Base-by-base conservation (phyloP, 2,888 invertebrate species). In the Hylaea fasciaria region DNA sequence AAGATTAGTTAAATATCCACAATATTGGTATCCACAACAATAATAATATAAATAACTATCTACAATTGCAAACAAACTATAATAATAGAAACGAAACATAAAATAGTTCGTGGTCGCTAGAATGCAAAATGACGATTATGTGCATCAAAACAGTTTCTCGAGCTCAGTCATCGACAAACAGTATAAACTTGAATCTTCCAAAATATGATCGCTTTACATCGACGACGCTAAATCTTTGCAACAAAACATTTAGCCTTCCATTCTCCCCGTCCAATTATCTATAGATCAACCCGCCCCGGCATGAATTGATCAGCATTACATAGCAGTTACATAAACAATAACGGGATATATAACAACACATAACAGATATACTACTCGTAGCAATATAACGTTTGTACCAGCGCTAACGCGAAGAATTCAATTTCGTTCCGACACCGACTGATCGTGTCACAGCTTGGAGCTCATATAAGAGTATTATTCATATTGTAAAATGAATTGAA, bases 351-450 rank as follows among this genome's bases (percentile, higher is more conserved):
- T n/a, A 37, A 43, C 17, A 32, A 9, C 9, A 32, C 32, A 32
- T 22, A n/a, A 28, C 28, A 7, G 28, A 28, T n/a, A 28, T 28
- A 28, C 28, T 5, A 5, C 3, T 5, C 28, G 28, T 28, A 28
- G n/a, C 28, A 5, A 28, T 28, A 28, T 28, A 28, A 28, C 28
- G 28, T 17, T 44, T 45, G 28, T 45, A 53, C 44, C 52, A 32
- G 22, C 14, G 45, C 16, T 32, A 45, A 35, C 41, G 48, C 16
- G 39, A 57, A 59, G 58, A 65, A 67, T 65, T 56, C 63, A 65
- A 67, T 67, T 65, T 65, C 40, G 61, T 56, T 57, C 54, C 56
- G 63, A 61, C 66, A 59, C 47, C 29, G 40, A 51, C 48, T 57
- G 67, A 67, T 57, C 46, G 48, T 35, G 46, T 53, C 41, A 29